Conservation (phyloP, 2,888 invertebrate species). For the Drosophila prostipennis region DNA sequence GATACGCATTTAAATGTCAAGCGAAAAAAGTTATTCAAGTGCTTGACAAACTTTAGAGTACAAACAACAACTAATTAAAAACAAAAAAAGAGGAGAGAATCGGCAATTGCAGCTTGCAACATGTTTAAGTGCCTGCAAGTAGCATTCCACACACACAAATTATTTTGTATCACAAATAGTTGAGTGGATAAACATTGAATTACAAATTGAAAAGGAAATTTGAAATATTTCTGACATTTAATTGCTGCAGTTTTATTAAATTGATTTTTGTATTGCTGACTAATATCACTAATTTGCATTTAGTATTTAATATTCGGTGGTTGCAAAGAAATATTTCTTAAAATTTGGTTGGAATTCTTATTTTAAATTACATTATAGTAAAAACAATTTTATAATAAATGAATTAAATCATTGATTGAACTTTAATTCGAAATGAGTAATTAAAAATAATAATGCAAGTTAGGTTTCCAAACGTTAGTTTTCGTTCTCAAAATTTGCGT, state of each 20-base stretch:
- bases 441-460: no score
- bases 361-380: no score
- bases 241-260: background rate
- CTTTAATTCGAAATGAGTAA: no score
- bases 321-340: no score
- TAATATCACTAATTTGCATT: no score
- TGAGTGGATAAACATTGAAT: background rate
- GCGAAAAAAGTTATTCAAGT: constrained; percentile 47
- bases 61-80: constrained; percentile 58
- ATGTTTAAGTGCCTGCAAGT: constrained; percentile 46
- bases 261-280: background rate
- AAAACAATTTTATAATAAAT: no score
- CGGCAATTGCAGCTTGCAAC: constrained; percentile 25
- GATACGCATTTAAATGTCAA: constrained; percentile 59
- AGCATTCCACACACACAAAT: constrained; percentile 21
- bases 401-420: no score
- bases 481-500: constrained; percentile 10
- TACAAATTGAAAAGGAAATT: constrained; percentile 1
- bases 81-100: constrained; percentile 19
- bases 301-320: no score
- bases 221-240: no score
- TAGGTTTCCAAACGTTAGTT: background rate
- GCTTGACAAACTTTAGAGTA: constrained; percentile 54
- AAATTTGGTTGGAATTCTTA: no score
- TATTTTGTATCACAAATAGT: constrained; percentile 34